Conservation (phyloP, 1,140 invertebrate genomes). For the Oscheius sp. region DNA sequence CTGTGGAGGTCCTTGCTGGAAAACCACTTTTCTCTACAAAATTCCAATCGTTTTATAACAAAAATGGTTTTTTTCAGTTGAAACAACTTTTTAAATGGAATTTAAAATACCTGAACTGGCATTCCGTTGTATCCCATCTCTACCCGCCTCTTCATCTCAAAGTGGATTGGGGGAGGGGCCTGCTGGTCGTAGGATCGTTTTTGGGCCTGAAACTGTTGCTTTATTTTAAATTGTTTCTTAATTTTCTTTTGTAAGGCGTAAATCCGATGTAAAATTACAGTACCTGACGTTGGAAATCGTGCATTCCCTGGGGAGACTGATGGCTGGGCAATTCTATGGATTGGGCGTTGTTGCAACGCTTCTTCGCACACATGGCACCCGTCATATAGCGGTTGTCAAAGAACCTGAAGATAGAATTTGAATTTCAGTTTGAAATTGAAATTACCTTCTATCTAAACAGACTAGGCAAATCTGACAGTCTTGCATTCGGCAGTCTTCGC, state of each 20-base stretch:
- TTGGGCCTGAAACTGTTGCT: constrained; percentile 10
- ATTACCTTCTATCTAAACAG: constrained; percentile 55
- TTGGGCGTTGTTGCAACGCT: constrained; percentile 59
- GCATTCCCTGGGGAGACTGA: constrained; percentile 4
- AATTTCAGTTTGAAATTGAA: background rate
- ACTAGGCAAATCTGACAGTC: constrained; percentile 59
- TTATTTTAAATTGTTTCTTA: constrained; percentile 5
- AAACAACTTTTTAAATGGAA: too few relatives aligned
- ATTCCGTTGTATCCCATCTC: constrained; percentile 13
- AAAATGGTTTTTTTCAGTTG: too few relatives aligned
- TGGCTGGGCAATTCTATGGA: constrained; percentile 47
- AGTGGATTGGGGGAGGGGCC: constrained; percentile 20
- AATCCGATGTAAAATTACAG: constrained; percentile 3
- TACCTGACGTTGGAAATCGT: constrained; percentile 25
- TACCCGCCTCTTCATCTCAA: constrained; percentile 11
- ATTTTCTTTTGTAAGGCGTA: background rate
- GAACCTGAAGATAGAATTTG: constrained; percentile 43
- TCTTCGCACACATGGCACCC: constrained; percentile 59
- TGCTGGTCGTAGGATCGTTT: constrained; percentile 7
- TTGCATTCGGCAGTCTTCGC: constrained; percentile 56
- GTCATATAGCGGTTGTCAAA: constrained; percentile 60
- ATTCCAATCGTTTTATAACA: too few relatives aligned
- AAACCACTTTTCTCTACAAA: background rate
- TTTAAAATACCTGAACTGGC: background rate
- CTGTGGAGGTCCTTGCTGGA: constrained; percentile 1